Evolutionary conservation across 2,797 vertebrate genomes (phyloP).

Genomic region (Muscicapa striata): DNA sequence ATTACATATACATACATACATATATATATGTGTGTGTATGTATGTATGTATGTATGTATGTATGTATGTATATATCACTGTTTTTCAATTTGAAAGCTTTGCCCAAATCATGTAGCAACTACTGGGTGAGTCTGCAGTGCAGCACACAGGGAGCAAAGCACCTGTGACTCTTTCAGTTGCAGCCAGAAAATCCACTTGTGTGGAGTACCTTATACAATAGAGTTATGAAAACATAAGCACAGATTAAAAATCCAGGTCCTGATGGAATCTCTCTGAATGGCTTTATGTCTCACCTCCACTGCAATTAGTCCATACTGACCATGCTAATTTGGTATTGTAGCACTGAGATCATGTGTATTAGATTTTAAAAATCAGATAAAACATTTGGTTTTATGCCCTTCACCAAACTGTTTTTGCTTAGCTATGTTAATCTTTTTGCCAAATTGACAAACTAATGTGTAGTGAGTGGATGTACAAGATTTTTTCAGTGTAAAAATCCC

Average conservation of each 20-base stretch:
- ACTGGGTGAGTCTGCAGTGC: neutral
- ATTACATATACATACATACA: neutral
- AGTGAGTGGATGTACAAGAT: neutral
- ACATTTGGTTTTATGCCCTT: neutral
- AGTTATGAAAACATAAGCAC: neutral
- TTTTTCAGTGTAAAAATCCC: neutral
- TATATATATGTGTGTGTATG: fast-evolving
- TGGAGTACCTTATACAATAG: neutral
- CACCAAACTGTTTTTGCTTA: neutral
- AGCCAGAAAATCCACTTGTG: neutral
- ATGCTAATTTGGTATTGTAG: neutral
- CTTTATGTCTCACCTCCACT: neutral
- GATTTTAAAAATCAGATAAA: neutral
- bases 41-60: neutral
- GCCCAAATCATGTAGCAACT: neutral
- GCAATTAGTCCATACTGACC: neutral
- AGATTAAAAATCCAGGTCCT: neutral
- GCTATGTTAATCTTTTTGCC: neutral
- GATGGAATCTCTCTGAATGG: neutral
- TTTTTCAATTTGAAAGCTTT: neutral
- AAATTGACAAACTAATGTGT: neutral
- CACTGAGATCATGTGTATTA: neutral
- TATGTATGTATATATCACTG: neutral
- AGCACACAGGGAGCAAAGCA: fast-evolving
- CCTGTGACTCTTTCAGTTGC: neutral